Evolutionary conservation across 2,888 invertebrate genomes (phyloP), one percentile per base, ranked within the genome.

Genomic region (Eueremaeus valkanovi): DNA sequence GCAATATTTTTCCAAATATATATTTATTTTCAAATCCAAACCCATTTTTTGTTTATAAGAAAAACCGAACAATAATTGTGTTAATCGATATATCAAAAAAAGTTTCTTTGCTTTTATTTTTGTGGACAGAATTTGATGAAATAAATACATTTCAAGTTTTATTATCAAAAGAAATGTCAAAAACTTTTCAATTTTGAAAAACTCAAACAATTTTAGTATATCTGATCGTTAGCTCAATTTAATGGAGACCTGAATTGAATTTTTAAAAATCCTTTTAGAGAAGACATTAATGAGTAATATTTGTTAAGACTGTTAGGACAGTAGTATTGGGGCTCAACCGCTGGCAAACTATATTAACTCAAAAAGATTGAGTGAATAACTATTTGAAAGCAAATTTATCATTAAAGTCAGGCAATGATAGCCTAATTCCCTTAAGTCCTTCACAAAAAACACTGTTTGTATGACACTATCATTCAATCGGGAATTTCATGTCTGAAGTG

Each of bases 351-450:
- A 18, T 6, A 11, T 3, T 51, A 51, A 51, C 5, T 18, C 9
- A 51, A 16, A 18, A 11, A 18, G 16, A n/a, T 6, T 11, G n/a
- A 51, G 51, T 18, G 21, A n/a, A n/a, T n/a, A n/a, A n/a, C n/a
- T n/a, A n/a, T 51, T 51, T 29, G 31, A 33, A 29, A 27, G 21
- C 16, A 63, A 63, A 63, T 33, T 18, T 63, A 63, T 63, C 33
- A 33, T 31, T n/a, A 24, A 63, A 63, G 11, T 63, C 8, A 63
- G n/a, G 5, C 63, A 33, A 63, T 63, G 63, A 63, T 63, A 31
- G 63, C 63, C 33, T 63, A 63, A 63, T 63, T 63, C 63, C 63
- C 63, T n/a, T 18, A 63, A 63, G 63, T 63, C 63, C 63, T 63
- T 21, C 63, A 21, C 9, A n/a, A 33, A 33, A 58, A 27, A 51